Conservation (phyloP, 2,888 invertebrate species). For the Hartigia nigra region DNA sequence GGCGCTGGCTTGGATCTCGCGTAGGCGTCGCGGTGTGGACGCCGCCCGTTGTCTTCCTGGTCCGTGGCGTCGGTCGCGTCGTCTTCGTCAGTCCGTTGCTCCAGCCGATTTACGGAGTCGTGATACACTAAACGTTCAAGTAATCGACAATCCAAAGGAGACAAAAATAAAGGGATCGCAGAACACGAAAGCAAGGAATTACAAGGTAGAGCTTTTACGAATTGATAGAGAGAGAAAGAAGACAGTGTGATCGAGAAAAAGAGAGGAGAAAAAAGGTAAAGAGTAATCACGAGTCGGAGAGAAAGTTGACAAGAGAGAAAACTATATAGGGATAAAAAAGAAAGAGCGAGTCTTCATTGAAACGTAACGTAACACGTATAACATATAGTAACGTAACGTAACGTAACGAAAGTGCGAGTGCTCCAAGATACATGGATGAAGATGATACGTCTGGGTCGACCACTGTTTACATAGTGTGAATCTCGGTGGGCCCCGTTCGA, state of each 20-base stretch:
- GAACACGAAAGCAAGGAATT: neutral
- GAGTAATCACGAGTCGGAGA: neutral
- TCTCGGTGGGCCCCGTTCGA: conserved; percentile 8
- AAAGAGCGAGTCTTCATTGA: neutral
- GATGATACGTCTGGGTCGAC: neutral
- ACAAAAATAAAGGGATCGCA: neutral
- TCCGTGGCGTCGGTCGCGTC: conserved; percentile 1
- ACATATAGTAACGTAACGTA: neutral
- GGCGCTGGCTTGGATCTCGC: conserved; percentile 16
- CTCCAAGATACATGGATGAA: conserved; percentile 9
- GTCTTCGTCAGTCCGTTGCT: conserved; percentile 2
- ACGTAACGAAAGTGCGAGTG: neutral
- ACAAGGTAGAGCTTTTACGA: neutral
- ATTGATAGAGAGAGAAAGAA: neutral
- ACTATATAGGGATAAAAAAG: neutral
- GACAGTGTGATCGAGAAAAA: neutral
- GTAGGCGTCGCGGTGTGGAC: conserved; percentile 39
- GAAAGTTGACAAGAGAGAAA: neutral
- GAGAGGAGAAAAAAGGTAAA: neutral
- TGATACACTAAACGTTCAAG: neutral
- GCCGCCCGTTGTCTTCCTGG: conserved; percentile 36
- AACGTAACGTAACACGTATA: conserved; percentile 15
- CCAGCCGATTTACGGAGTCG: neutral
- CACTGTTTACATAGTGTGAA: neutral
- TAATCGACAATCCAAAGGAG: neutral